Evolutionary conservation across 1,140 invertebrate species (phyloP), one percentile per base, ranked within the genome.

Genomic region (Tetramorium simillimum): DNA sequence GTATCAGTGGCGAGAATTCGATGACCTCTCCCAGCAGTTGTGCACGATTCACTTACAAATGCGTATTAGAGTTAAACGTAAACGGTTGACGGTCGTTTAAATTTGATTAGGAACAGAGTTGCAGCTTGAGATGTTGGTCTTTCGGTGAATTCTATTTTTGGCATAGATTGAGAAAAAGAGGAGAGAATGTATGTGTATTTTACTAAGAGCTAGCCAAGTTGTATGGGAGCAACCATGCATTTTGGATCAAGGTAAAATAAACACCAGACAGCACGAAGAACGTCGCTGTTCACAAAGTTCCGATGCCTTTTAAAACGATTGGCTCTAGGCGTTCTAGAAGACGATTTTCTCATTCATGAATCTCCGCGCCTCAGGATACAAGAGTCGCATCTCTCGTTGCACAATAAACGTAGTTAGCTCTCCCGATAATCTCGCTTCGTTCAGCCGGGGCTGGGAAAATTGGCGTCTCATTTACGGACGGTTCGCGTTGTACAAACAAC

Each of bases 61-160:
- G 58, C 97, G 97, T 93, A 96, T 97, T 86, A 96, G 96, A 92
- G 96, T 96, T 93, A 97, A 97, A 97, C 10, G 43, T 46, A 9
- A 14, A 40, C 21, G 37, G 12, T 21, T 16, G 46, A 37, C 49
- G 14, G 40, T 37, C 9, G 46, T 40, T 76, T 80, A 21, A 49
- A 37, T 33, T 67, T 12, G 6, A 10, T 3, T 70, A 43, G 21
- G 21, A 49, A 53, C 10, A 43, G 18, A 81, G 1, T 81, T 49
- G 58, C 16, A 69, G 40, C 24, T 40, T 2, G 24, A 33, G 37
- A 18, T 43, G 56, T 62, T 62, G 5, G 28, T 63, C 14, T 40
- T 16, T 51, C n/a, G 62, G 2, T 28, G 9, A 80, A 80, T 53
- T 18, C 14, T n/a, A 14, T 40, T 51, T 56, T 33, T 37, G 18